These are phyloP conservation scores for Lumbricus terrestris DNA, from an alignment of 2,888 invertebrate genomes.

Conservation along the genomic window DNA sequence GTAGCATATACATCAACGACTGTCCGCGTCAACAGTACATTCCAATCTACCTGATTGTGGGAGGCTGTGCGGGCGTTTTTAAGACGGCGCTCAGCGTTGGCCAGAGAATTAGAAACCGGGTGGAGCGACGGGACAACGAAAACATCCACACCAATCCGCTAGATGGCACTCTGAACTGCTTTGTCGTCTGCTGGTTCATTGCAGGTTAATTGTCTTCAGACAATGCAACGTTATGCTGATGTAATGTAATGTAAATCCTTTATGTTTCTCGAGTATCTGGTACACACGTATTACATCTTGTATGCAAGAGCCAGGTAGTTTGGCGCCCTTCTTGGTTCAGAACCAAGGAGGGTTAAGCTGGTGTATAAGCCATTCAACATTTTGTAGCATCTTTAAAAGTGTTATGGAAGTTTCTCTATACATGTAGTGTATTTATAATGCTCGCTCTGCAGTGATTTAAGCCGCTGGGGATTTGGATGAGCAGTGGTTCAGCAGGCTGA, in stretches of 20 bases:
- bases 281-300: too few species aligned
- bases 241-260: not conserved
- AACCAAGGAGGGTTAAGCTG: too few species aligned
- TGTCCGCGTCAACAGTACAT: conserved; percentile 71
- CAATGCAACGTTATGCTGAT: not conserved
- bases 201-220: conserved; percentile 64
- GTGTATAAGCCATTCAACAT: too few species aligned
- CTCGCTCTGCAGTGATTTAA: too few species aligned
- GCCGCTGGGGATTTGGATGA: too few species aligned
- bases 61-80: conserved; percentile 68
- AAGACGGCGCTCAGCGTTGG: conserved; percentile 68
- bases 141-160: conserved; percentile 48
- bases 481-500: too few species aligned
- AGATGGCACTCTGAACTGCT: conserved; percentile 55
- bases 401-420: too few species aligned
- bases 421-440: too few species aligned
- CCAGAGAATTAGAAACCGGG: conserved; percentile 52
- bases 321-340: too few species aligned
- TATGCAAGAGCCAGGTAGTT: too few species aligned
- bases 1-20: conserved; percentile 67
- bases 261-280: not conserved
- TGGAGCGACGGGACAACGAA: conserved; percentile 39
- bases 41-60: conserved; percentile 71
- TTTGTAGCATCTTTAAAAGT: too few species aligned
- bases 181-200: conserved; percentile 72